A percentile compares a stretch with the other conserved stretches of the same genome.
Conservation (phyloP, 2,113 vertebrate species). For the Diphyllodes magnificus region DNA sequence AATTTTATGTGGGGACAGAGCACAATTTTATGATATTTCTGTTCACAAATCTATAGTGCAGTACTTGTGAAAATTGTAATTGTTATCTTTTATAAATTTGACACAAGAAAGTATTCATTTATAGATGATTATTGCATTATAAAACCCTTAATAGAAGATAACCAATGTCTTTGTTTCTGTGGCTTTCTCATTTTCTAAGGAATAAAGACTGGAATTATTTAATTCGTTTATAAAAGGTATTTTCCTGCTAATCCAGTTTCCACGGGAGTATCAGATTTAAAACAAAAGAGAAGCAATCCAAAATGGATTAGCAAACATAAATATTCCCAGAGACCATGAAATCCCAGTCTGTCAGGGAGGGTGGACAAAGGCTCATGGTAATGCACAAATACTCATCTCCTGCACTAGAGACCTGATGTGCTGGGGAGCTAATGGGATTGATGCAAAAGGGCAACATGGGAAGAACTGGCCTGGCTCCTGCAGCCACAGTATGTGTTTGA, state of each 20-base stretch:
- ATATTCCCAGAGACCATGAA: neutral
- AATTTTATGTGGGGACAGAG: neutral
- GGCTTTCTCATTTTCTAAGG: neutral
- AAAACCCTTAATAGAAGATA: neutral
- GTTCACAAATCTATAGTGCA: neutral
- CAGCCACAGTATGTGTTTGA: neutral
- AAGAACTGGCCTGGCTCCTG: neutral
- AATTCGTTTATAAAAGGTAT: neutral
- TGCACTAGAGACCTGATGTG: neutral
- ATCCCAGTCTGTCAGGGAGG: neutral
- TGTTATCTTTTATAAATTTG: neutral
- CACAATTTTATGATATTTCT: neutral
- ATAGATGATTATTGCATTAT: neutral
- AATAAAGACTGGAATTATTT: constrained; percentile 1
- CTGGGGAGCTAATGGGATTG: neutral
- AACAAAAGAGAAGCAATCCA: neutral
- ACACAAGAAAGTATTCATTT: neutral
- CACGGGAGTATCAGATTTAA: neutral
- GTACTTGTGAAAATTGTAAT: neutral
- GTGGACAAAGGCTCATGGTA: neutral
- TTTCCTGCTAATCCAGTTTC: constrained; percentile 18
- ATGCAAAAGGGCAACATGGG: neutral
- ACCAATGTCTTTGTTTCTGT: neutral
- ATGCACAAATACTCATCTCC: neutral
- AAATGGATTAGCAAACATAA: neutral